These are phyloP conservation scores for Neodiprion virginianus DNA, from an alignment of 1,140 invertebrate species.

Conservation along the genomic window DNA sequence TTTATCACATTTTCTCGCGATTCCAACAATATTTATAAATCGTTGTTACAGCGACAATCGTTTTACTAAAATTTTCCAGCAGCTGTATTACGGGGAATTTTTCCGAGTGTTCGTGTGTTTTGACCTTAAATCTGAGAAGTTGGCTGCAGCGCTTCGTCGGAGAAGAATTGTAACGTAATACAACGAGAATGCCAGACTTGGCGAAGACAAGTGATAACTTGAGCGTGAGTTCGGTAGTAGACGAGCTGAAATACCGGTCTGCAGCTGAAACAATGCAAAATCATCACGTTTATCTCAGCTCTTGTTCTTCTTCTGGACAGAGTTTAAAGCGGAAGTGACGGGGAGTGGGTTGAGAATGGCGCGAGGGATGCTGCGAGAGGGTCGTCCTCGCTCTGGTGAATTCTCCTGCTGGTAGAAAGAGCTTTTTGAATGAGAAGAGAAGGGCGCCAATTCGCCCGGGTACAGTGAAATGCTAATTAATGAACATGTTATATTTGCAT, in stretches of 20 bases:
- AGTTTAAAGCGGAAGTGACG: slow-evolving; percentile 2
- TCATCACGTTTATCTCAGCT: neutral
- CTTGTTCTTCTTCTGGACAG: neutral
- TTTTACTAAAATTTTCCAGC: too few species aligned
- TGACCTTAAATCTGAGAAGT: too few species aligned
- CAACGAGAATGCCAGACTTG: too few species aligned
- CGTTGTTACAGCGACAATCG: too few species aligned
- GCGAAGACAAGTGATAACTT: too few species aligned
- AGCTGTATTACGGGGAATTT: too few species aligned
- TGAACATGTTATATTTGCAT: slow-evolving; percentile 1
- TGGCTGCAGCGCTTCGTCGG: too few species aligned
- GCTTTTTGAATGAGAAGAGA: neutral
- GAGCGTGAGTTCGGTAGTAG: too few species aligned
- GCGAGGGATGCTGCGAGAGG: neutral
- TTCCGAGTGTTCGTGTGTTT: too few species aligned
- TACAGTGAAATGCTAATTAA: slow-evolving; percentile 1
- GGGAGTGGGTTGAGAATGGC: neutral
- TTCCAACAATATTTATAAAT: too few species aligned
- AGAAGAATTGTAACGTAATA: too few species aligned
- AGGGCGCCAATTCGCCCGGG: neutral
- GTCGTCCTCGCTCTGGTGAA: neutral
- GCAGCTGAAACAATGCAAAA: slow-evolving; percentile 5
- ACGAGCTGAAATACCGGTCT: neutral
- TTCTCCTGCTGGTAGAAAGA: neutral
- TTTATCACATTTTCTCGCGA: too few species aligned